Percentiles rank a stretch among this genome's conserved stretches.
phyloP scores from a whole-genome alignment of 2,113 vertebrate species.

The Hypanus sabinus region DNA sequence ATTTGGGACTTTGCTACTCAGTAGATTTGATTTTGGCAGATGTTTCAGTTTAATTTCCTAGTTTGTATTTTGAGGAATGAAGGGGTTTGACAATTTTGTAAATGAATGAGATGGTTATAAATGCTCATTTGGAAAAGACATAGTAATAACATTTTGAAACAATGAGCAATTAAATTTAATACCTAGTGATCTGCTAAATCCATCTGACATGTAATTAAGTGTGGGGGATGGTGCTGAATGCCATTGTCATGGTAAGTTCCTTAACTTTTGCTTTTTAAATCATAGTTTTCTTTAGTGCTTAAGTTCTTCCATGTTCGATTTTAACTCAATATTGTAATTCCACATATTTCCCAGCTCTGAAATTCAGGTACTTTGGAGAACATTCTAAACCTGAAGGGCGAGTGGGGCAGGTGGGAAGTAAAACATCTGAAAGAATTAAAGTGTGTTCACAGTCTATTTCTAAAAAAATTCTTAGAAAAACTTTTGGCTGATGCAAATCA shows the following conservation, averaged over 20 bases:
- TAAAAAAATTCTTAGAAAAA: neutral
- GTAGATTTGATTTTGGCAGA: neutral
- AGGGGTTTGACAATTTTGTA: neutral
- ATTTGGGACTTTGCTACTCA: neutral
- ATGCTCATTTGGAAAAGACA: neutral
- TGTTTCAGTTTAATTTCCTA: constrained; percentile 10
- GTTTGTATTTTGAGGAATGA: neutral
- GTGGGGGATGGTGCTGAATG: neutral
- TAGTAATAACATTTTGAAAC: neutral
- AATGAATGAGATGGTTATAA: neutral
- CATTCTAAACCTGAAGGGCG: neutral
- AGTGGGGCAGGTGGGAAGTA: neutral
- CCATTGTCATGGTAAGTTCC: neutral
- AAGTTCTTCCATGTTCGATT: neutral
- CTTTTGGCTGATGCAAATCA: too few relatives aligned
- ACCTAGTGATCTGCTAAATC: neutral
- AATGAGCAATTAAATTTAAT: constrained; percentile 14
- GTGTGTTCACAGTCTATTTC: neutral
- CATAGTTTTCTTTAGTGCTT: neutral
- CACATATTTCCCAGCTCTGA: neutral
- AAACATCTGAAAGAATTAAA: neutral
- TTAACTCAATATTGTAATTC: neutral
- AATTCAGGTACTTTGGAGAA: too few relatives aligned
- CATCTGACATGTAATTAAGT: neutral
- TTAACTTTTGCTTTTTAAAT: neutral